Conservation (phyloP, 2,888 invertebrate genomes). For the Drosophila nr. fundita region DNA sequence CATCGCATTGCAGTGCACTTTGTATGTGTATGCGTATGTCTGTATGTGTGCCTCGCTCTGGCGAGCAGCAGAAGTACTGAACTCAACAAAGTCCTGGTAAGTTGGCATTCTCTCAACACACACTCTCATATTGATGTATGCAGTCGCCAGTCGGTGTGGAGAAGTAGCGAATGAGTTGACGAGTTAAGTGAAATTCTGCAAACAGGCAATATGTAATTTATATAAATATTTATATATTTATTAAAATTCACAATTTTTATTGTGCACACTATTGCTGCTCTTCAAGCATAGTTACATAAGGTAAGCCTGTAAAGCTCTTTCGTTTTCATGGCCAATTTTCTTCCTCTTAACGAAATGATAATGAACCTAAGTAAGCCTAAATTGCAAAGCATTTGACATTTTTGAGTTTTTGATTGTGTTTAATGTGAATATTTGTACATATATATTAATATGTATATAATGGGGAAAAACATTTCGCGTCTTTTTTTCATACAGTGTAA, state of each 20-base stretch:
- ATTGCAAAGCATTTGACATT: neutral
- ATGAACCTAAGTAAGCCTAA: neutral
- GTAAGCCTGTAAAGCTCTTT: neutral
- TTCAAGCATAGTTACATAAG: neutral
- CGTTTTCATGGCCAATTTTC: neutral
- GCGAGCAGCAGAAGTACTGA: conserved; percentile 29
- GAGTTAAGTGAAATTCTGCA: neutral
- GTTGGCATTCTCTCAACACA: conserved; percentile 8
- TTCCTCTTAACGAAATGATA: neutral
- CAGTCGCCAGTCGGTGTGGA: neutral
- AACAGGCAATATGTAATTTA: neutral
- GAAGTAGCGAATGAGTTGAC: conserved; percentile 1
- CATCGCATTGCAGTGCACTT: neutral
- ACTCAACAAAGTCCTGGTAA: conserved; percentile 37
- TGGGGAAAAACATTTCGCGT: neutral
- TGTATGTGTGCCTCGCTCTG: conserved; percentile 13
- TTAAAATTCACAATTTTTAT: neutral
- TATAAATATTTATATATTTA: neutral
- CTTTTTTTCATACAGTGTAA: neutral
- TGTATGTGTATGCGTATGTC: neutral
- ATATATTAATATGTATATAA: neutral
- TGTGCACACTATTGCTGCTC: neutral
- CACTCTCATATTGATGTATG: neutral
- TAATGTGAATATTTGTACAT: neutral
- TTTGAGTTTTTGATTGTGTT: neutral